phyloP scores from a whole-genome alignment of 2,113 vertebrate genomes.

The Telmatochromis sp. region DNA sequence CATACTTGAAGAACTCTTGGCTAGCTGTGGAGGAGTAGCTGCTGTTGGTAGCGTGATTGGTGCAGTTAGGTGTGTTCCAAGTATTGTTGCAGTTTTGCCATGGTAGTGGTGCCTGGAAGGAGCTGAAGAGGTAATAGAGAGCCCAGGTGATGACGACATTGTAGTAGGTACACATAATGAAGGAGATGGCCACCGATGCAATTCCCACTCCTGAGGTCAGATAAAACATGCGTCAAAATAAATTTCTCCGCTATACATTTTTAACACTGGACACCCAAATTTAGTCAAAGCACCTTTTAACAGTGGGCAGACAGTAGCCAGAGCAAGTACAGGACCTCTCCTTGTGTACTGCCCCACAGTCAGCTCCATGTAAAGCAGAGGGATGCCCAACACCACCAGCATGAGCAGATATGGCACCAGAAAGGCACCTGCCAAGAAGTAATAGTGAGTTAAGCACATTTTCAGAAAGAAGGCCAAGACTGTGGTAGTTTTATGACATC shows the following conservation, averaged over 20 bases:
- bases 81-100: conserved; percentile 75
- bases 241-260: neutral
- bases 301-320: conserved; percentile 66
- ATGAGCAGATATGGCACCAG: conserved; percentile 74
- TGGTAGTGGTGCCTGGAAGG: conserved; percentile 66
- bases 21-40: conserved; percentile 64
- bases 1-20: conserved; percentile 74
- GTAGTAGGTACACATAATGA: conserved; percentile 76
- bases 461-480: neutral
- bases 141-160: conserved; percentile 73
- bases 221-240: neutral
- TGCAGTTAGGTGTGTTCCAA: conserved; percentile 71
- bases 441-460: neutral
- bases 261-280: neutral
- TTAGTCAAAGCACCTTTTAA: conserved; percentile 63
- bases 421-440: conserved; percentile 62
- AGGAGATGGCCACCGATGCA: conserved; percentile 74
- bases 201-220: conserved; percentile 67
- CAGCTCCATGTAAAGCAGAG: conserved; percentile 74
- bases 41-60: conserved; percentile 47
- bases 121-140: conserved; percentile 74
- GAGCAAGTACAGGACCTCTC: conserved; percentile 66
- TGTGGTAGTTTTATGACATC: neutral
- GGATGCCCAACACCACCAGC: conserved; percentile 71
- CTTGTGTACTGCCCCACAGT: conserved; percentile 67